Conservation (phyloP, 1,140 invertebrate species). For the Cyrtorhinus lividipennis region DNA sequence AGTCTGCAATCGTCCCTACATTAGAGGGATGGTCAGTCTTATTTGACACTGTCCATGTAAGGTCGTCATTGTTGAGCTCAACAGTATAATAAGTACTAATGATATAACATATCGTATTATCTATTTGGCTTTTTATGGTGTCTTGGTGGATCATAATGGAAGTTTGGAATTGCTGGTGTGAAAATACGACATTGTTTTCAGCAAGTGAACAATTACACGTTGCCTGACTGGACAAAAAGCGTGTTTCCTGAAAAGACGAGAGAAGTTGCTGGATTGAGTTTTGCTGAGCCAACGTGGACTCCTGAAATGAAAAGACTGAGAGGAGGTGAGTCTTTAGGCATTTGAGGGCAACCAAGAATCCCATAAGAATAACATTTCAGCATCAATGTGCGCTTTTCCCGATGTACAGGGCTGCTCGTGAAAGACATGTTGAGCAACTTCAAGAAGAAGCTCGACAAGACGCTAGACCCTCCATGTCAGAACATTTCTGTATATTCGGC, state of each 20-base stretch:
- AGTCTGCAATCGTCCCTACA: too few relatives aligned
- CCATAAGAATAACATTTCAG: neutral
- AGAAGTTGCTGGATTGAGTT: slow-evolving; percentile 38
- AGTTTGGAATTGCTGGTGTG: too few relatives aligned
- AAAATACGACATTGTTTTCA: too few relatives aligned
- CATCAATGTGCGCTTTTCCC: slow-evolving; percentile 28
- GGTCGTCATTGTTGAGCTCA: too few relatives aligned
- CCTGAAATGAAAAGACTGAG: slow-evolving; percentile 35
- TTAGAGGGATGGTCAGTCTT: too few relatives aligned
- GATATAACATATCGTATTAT: too few relatives aligned
- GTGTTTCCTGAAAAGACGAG: slow-evolving; percentile 40
- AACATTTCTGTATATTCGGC: slow-evolving; percentile 61
- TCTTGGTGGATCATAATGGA: too few relatives aligned
- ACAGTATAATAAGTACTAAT: too few relatives aligned
- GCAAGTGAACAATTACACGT: slow-evolving; percentile 47
- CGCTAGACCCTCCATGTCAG: slow-evolving; percentile 33
- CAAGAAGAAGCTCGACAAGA: slow-evolving; percentile 31
- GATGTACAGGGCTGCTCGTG: slow-evolving; percentile 43
- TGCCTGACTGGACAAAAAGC: slow-evolving; percentile 54
- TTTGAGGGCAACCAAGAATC: slow-evolving; percentile 16
- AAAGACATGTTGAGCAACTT: slow-evolving; percentile 47
- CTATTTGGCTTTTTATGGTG: too few relatives aligned
- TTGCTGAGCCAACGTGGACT: slow-evolving; percentile 34
- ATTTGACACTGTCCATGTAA: too few relatives aligned
- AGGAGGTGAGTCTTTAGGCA: slow-evolving; percentile 16